Evolutionary conservation across 1,140 invertebrate genomes (phyloP).

Genomic region (Philopotamus ludificatus): DNA sequence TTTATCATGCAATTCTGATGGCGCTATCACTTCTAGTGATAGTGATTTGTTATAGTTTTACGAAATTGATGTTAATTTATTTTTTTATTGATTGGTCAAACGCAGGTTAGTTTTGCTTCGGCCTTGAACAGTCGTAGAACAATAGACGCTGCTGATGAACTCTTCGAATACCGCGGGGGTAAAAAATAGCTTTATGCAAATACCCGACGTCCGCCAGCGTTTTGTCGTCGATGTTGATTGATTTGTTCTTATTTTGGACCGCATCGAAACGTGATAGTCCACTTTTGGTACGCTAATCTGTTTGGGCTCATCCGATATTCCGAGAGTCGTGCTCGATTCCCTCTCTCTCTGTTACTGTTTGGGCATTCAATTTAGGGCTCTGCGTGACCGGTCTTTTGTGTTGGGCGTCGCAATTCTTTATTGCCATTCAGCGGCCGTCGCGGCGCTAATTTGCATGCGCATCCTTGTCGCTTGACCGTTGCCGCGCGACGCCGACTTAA

Average conservation of each 20-base stretch:
- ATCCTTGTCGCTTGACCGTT: slow-evolving; percentile 34
- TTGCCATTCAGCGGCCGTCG: not conserved
- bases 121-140: not conserved
- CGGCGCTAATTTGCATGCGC: slow-evolving; percentile 30
- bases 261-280: too few species aligned
- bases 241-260: too few species aligned
- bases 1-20: too few species aligned
- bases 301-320: not conserved
- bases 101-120: too few species aligned
- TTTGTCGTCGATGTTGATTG: not conserved
- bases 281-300: not conserved
- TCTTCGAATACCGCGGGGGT: too few species aligned
- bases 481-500: slow-evolving; percentile 18
- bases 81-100: too few species aligned
- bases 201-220: not conserved
- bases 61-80: too few species aligned
- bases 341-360: not conserved
- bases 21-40: too few species aligned
- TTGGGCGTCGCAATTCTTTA: not conserved
- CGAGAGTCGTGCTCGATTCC: not conserved
- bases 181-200: not conserved
- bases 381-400: not conserved
- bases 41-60: too few species aligned
- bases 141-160: not conserved
- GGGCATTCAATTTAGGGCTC: not conserved